Conservation (phyloP, 2,797 vertebrate genomes). For the Molossus alvarezi region DNA sequence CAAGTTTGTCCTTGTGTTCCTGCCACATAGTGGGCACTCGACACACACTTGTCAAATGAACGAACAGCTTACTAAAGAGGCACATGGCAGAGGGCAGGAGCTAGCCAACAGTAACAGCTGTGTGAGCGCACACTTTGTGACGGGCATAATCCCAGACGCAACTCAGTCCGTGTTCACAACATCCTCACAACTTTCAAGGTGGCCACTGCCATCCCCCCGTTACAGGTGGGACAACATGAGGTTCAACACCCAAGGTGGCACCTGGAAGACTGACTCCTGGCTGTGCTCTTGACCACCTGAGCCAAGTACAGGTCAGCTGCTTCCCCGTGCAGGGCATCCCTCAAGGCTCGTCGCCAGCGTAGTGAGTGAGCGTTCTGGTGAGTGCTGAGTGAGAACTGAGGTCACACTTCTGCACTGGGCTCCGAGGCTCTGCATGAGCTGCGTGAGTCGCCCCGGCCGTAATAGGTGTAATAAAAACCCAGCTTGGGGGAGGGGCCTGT, state of each 20-base stretch:
- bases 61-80: not conserved
- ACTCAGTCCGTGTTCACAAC: not conserved
- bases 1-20: not conserved
- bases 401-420: not conserved
- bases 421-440: not conserved
- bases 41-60: not conserved
- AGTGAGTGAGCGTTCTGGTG: not conserved
- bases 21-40: not conserved
- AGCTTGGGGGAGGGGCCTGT: accelerated
- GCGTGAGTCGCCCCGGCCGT: not conserved
- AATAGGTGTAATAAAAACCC: not conserved
- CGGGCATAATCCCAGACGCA: not conserved
- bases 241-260: not conserved
- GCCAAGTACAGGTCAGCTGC: not conserved
- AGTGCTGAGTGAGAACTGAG: not conserved
- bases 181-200: not conserved
- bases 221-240: not conserved
- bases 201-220: not conserved
- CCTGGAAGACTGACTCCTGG: not conserved
- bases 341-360: not conserved
- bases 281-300: not conserved
- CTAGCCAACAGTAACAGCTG: accelerated
- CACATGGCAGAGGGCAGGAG: not conserved
- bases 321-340: not conserved
- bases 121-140: not conserved